Evolutionary conservation across 2,113 vertebrate species (phyloP), one percentile per base, ranked within the genome.

Genomic region (Laticauda colubrina): DNA sequence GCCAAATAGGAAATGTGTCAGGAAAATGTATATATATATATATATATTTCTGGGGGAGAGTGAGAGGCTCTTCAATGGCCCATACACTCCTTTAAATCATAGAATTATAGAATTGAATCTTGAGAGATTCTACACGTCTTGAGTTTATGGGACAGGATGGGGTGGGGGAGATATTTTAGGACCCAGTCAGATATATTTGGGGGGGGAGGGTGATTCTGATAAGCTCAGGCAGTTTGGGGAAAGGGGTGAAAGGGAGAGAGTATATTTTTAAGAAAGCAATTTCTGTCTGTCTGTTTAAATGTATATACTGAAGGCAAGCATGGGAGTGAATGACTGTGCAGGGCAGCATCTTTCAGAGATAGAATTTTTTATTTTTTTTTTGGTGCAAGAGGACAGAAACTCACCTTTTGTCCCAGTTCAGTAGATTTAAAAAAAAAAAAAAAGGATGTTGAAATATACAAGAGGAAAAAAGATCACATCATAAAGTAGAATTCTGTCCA

Each of bases 251-350:
- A 86, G 54, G 45, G 91, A 87, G 23, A 92, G 88, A 86, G n/a
- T 93, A 86, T 93, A 93, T 93, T 93, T 93, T 93, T 90, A 61
- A 88, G 51, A 85, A 23, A 39, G n/a, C 53, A 69, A 55, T 59
- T 55, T n/a, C 24, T 92, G 56, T 89, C 43, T 57, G 64, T 92
- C 54, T 86, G 75, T 57, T 90, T 26, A 86, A 39, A 61, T 29
- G 24, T 48, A 85, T 21, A 85, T 64, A 34, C 3, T 92, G 75
- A 86, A 86, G 55, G 88, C n/a, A 39, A 53, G 43, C 20, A 23
- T 51, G 56, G 21, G 92, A 81, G 34, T 9, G 69, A 9, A 34
- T 43, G 45, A 0, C 12, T 54, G 75, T 34, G 34, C 54, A 15
- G 11, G 53, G 81, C 14, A 5, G n/a, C 15, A 8, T n/a, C 75